A percentile compares a stretch with the other conserved stretches of the same genome.
Conservation (phyloP, 2,797 vertebrate species). For the Hippoglossus hippoglossus region DNA sequence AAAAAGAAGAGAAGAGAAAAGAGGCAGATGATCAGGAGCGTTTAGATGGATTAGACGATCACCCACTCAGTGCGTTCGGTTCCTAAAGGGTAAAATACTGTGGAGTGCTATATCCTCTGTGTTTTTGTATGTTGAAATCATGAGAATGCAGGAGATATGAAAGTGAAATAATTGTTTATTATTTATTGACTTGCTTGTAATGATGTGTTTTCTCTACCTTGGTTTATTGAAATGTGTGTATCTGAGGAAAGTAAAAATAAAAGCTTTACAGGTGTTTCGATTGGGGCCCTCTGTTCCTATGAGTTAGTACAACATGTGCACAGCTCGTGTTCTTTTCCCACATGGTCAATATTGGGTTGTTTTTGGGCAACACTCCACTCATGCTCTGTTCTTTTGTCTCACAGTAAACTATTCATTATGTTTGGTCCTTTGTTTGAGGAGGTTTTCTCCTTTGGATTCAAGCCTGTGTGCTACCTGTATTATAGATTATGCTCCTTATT, state of each 20-base stretch:
- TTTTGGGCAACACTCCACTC: neutral
- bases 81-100: neutral
- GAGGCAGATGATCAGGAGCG: neutral
- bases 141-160: neutral
- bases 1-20: too few species aligned
- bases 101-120: neutral
- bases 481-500: neutral
- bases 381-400: neutral
- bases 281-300: neutral
- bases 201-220: neutral
- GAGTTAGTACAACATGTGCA: neutral
- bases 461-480: neutral
- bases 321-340: neutral
- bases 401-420: neutral
- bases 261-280: neutral
- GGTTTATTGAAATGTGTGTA: too few species aligned
- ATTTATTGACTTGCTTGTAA: too few species aligned
- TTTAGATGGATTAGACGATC: neutral
- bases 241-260: neutral
- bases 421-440: neutral
- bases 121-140: neutral
- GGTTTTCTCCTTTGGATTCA: neutral
- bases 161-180: neutral
- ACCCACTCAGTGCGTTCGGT: neutral
- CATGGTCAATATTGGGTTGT: neutral